phyloP scores from a whole-genome alignment of 2,113 vertebrate genomes.

The Carollia perspicillata region DNA sequence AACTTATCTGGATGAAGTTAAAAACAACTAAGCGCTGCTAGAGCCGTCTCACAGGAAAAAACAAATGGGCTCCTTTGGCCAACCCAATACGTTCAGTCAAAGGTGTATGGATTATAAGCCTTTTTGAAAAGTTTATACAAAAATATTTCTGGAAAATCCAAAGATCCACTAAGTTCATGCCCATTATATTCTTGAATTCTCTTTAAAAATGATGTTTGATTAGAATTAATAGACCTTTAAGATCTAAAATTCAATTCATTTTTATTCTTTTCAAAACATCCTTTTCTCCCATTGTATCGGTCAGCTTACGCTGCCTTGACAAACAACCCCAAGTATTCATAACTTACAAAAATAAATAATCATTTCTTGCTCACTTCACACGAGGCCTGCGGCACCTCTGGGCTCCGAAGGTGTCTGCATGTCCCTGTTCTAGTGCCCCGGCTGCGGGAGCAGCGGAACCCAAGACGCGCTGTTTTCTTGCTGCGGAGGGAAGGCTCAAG shows the following conservation, averaged over 20 bases:
- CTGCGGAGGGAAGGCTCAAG: not conserved
- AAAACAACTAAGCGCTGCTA: too few species aligned
- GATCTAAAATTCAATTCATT: not conserved
- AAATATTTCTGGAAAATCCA: slow-evolving; percentile 18
- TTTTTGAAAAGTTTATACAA: not conserved
- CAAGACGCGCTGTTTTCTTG: not conserved
- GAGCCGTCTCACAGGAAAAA: too few species aligned
- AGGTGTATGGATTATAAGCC: not conserved
- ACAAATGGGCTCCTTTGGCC: too few species aligned
- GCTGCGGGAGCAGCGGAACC: not conserved
- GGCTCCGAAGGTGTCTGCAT: not conserved
- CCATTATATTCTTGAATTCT: not conserved
- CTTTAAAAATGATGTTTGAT: not conserved
- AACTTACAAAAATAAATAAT: not conserved
- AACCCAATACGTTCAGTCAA: too few species aligned
- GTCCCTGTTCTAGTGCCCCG: not conserved
- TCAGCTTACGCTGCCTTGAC: not conserved
- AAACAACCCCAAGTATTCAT: not conserved
- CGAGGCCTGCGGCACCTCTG: not conserved
- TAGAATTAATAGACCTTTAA: not conserved
- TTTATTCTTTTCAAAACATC: slow-evolving; percentile 29
- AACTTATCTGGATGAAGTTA: too few species aligned
- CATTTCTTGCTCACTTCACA: not conserved
- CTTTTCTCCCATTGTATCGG: not conserved
- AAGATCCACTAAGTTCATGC: not conserved